Evolutionary conservation across 2,888 invertebrate species (phyloP).

Genomic region (Stegophylla sp.): DNA sequence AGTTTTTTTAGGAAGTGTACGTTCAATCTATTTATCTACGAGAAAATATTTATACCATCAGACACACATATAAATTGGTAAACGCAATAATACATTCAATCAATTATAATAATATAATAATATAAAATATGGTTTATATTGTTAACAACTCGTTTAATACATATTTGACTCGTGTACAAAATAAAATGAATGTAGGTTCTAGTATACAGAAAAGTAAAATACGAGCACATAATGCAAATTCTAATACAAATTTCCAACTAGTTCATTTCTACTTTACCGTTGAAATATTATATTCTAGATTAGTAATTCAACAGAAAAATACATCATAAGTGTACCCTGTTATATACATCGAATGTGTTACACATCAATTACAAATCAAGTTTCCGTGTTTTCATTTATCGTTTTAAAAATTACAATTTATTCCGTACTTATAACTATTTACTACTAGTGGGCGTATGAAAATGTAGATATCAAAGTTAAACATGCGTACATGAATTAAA

Average conservation of each 20-base stretch:
- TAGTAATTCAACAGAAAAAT: not conserved
- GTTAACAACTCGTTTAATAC: not conserved
- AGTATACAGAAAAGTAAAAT: not conserved
- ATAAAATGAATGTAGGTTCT: not conserved
- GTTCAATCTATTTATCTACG: not conserved
- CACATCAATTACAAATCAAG: not conserved
- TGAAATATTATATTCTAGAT: not conserved
- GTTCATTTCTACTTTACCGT: not conserved
- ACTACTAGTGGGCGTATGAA: not conserved
- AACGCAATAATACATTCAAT: not conserved
- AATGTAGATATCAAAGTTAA: conserved; percentile 3
- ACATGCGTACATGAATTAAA: not conserved
- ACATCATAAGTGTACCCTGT: not conserved
- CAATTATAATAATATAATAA: no score
- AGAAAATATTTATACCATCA: not conserved
- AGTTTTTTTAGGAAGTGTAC: not conserved
- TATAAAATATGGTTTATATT: no score
- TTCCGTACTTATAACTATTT: not conserved
- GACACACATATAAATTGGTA: not conserved
- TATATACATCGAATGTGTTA: not conserved
- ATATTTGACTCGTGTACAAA: not conserved
- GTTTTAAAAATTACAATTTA: not conserved
- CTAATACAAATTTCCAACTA: not conserved
- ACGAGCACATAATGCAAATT: not conserved
- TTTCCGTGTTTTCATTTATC: not conserved